Conservation (phyloP, 2,797 vertebrate genomes). For the Leptoclinus maculatus region DNA sequence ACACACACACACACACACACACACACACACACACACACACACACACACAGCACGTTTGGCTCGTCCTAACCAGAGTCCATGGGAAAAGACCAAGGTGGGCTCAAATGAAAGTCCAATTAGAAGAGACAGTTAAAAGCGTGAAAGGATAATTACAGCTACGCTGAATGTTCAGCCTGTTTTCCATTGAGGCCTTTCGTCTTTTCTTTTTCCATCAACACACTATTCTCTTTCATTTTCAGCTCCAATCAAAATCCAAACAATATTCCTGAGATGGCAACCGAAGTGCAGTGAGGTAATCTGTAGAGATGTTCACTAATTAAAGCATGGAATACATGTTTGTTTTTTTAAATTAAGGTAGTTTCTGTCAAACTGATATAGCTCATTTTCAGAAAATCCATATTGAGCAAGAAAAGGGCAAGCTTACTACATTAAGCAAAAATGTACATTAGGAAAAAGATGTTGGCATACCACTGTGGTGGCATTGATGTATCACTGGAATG, state of each 20-base stretch:
- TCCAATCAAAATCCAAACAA: constrained; percentile 54
- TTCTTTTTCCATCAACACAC: constrained; percentile 32
- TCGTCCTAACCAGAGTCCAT: constrained; percentile 64
- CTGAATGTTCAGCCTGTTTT: constrained; percentile 56
- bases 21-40: constrained; percentile 19
- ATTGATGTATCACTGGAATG: neutral
- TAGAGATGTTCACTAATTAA: constrained; percentile 16
- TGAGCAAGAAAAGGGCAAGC: neutral
- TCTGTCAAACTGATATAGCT: neutral
- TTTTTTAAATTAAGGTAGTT: constrained; percentile 4
- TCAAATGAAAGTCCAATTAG: constrained; percentile 72
- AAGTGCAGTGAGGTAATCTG: constrained; percentile 13
- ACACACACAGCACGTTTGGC: constrained; percentile 47
- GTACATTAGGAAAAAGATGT: neutral
- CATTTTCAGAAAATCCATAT: constrained; percentile 9
- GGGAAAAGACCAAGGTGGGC: constrained; percentile 65
- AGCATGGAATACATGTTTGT: neutral
- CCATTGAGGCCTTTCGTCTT: constrained; percentile 33
- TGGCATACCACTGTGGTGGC: neutral
- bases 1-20: neutral
- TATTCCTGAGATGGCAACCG: constrained; percentile 29
- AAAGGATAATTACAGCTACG: constrained; percentile 60
- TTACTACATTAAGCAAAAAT: constrained; percentile 2
- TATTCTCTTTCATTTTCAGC: constrained; percentile 50
- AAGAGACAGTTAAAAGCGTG: constrained; percentile 66